Evolutionary conservation across 2,113 vertebrate species (phyloP), one percentile per base, ranked within the genome.

Genomic region (Muscicapa adusta): DNA sequence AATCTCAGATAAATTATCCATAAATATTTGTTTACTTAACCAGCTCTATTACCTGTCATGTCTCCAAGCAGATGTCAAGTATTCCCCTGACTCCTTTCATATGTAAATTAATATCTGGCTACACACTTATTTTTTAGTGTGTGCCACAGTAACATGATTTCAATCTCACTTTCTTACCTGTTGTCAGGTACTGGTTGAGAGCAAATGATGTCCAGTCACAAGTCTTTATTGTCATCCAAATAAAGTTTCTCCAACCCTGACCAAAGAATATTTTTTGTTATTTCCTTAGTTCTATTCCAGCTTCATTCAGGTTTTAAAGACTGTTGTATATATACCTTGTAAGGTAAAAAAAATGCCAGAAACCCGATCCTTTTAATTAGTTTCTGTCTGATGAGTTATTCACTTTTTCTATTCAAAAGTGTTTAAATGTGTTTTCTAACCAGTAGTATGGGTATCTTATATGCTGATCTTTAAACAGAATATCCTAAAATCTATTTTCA

Each of bases 1-100:
- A 40, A 70, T 65, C 76, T 82, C 58, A 54, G 28, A 60, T 40
- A 77, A 79, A 36, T 78, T 87, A 53, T 66, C 42, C 33, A 60
- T 85, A 93, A 95, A 94, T 93, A 93, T 95, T 88, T 92, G 48
- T 80, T 84, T 94, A 79, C 85, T 67, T 79, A 94, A 79, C 24
- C 17, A 82, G 9, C 50, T 66, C 31, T 61, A 14, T 18, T 85
- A 85, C 84, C 33, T 62, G 50, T 34, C 67, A 45, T 36, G 28
- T 73, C 31, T 83, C 74, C 26, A 10, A 68, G 53, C 45, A 92
- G 50, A 88, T 72, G 28, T 56, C 40, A 89, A 82, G 16, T 78
- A 83, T 53, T 85, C 29, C 12, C 40, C 31, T 29, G 9, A 26
- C 45, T 77, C 31, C 12, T 84, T 89, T 57, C 23, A 51, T 47